phyloP scores from a whole-genome alignment of 2,888 invertebrate genomes.

The Athetis lepigone region DNA sequence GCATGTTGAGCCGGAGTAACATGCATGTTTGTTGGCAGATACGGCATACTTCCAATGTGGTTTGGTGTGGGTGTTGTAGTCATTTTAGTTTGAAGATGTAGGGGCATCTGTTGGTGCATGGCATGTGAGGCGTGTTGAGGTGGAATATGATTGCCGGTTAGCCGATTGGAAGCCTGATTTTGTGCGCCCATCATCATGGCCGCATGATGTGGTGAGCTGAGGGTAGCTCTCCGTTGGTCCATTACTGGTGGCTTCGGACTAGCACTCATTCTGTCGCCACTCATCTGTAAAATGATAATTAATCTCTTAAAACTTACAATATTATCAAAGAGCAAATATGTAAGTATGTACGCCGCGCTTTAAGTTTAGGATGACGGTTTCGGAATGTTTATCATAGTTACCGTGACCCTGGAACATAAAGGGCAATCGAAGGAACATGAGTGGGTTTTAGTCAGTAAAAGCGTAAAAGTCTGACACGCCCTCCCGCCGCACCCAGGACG shows the following conservation, averaged over 20 bases:
- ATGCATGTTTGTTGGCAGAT: slow-evolving; percentile 75
- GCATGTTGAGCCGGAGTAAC: slow-evolving; percentile 65
- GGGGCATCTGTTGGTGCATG: slow-evolving; percentile 65
- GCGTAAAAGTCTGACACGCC: too few relatives aligned
- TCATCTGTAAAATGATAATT: slow-evolving; percentile 65
- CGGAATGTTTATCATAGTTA: too few relatives aligned
- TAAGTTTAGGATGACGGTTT: too few relatives aligned
- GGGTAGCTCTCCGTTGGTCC: slow-evolving; percentile 78
- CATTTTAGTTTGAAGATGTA: slow-evolving; percentile 74
- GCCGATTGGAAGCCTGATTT: slow-evolving; percentile 19
- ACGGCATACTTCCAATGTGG: slow-evolving; percentile 84
- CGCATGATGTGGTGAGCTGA: slow-evolving; percentile 67
- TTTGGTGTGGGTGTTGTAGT: slow-evolving; percentile 61
- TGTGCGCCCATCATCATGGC: slow-evolving; percentile 56
- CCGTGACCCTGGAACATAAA: too few relatives aligned
- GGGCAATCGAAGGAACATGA: too few relatives aligned
- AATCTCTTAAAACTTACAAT: too few relatives aligned
- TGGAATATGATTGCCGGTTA: slow-evolving; percentile 66
- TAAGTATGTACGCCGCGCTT: too few relatives aligned
- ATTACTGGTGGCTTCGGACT: slow-evolving; percentile 78
- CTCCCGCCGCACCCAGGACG: too few relatives aligned
- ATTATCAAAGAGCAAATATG: too few relatives aligned
- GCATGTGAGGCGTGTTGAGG: slow-evolving; percentile 59
- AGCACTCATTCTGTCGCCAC: slow-evolving; percentile 80
- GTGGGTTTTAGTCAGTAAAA: too few relatives aligned